These are phyloP conservation scores for Oryzias dopingdopingensis DNA, from an alignment of 2,797 vertebrate species.

Conservation along the genomic window DNA sequence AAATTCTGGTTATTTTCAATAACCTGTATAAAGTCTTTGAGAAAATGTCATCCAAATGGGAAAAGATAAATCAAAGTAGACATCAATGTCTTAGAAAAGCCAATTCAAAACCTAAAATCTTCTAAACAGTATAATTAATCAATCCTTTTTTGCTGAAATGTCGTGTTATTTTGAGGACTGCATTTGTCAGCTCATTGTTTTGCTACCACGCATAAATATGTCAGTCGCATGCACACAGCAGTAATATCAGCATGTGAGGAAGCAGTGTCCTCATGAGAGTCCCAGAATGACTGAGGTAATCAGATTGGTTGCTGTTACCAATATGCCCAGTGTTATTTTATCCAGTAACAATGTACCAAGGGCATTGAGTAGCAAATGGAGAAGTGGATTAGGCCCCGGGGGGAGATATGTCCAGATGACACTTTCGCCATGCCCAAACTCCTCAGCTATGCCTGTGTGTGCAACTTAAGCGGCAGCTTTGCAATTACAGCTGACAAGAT, in stretches of 20 bases:
- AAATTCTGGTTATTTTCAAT: too few relatives aligned
- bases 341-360: conserved; percentile 83
- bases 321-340: conserved; percentile 79
- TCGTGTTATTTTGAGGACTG: not conserved
- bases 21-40: too few relatives aligned
- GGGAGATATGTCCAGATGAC: conserved; percentile 83
- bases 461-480: conserved; percentile 74
- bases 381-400: conserved; percentile 75
- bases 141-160: not conserved
- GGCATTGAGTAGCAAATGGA: conserved; percentile 80
- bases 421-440: conserved; percentile 75
- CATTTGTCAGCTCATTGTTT: conserved; percentile 26
- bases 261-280: conserved; percentile 59
- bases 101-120: too few relatives aligned
- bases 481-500: conserved; percentile 74
- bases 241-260: conserved; percentile 47
- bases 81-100: too few relatives aligned
- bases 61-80: too few relatives aligned
- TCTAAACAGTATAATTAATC: too few relatives aligned
- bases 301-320: conserved; percentile 69
- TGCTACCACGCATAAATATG: conserved; percentile 23
- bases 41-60: too few relatives aligned
- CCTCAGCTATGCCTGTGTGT: conserved; percentile 78
- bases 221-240: conserved; percentile 39
- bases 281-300: conserved; percentile 70